Evolutionary conservation across 2,888 invertebrate species (phyloP), one percentile per base, ranked within the genome.

Genomic region (Oligia fasciuncula): DNA sequence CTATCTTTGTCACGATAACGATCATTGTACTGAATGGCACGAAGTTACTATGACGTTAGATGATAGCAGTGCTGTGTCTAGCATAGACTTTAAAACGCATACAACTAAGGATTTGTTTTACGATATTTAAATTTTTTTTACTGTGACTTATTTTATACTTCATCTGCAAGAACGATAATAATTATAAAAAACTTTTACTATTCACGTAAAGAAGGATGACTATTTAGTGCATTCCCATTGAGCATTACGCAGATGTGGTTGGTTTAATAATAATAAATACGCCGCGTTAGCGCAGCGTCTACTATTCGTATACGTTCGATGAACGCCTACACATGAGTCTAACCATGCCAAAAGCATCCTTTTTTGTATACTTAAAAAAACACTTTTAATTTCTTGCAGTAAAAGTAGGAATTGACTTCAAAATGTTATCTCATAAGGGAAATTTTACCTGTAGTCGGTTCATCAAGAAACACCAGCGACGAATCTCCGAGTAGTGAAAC

Each of bases 401-500:
- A 35, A 35, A 70, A 70, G 35, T 35, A 70, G 51, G 35, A 35
- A 54, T 35, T 70, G 23, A 23, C 17, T 70, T 40, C 9, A 35
- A 69, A 68, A 68, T 68, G 3, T n/a, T 60, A 57, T n/a, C 4
- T 23, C n/a, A 11, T n/a, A n/a, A 4, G n/a, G 11, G n/a, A 11
- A 13, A 60, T 60, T 60, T 94, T 95, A 93, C 97, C 97, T 71
- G 97, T 97, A 8, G 97, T 97, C 1, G 98, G 98, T 90, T 97
- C 97, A 92, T 98, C 98, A 67, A 98, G 94, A 90, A 98, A 98
- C 54, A 98, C 96, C 1, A 98, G 96, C 2, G 97, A 97, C 0
- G 98, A 97, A 88, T 98, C 97, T 1, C 98, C 98, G 40, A 98
- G 94, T 54, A 98, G 93, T 0, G 98, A 97, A 4, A 98, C 96